Base-by-base conservation (phyloP, 2,888 invertebrate genomes). In the Aleiodes testaceus region DNA sequence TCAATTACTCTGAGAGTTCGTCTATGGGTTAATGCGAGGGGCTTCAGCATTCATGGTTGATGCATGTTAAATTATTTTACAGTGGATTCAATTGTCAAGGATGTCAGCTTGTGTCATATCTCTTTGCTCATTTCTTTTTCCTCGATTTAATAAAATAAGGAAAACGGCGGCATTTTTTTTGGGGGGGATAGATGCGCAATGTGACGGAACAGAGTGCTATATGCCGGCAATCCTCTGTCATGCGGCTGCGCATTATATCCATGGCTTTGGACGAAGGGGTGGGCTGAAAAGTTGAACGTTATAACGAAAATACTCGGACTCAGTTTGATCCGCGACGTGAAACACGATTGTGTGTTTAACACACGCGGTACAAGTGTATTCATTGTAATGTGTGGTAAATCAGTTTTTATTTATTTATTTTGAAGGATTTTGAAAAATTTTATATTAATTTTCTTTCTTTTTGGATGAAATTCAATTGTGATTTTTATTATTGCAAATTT, bases 261-360 rank as follows among this genome's bases (percentile, higher is more conserved):
- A 75, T 75, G 75, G 78, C 75, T 72, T 74, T 69, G 72, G 76
- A 64, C 44, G 73, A 45, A 72, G 74, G 76, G 70, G 77, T 77
- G 75, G 79, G 77, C 69, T 71, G 74, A 71, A 74, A 78, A 78
- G 79, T 79, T 78, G 80, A 79, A 79, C 79, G 80, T 82, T 80
- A 78, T 78, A 79, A 81, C 77, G 79, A 80, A 80, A 78, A 80
- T 82, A 78, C 75, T 78, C 78, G 80, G 79, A 81, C 81, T 84
- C 84, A 85, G 86, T 85, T 79, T 80, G 78, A 80, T 78, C 80
- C 85, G 84, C 83, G 82, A 80, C 84, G 85, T 82, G 85, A 81
- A 63, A 47, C 70, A 64, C 59, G 59, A 36, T 36, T 59, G 59
- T 59, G 36, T 59, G 36, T 11, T n/a, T 42, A 18, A 30, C 18